Evolutionary conservation across 2,113 vertebrate genomes (phyloP).

Genomic region (Brienomyrus longianalis): DNA sequence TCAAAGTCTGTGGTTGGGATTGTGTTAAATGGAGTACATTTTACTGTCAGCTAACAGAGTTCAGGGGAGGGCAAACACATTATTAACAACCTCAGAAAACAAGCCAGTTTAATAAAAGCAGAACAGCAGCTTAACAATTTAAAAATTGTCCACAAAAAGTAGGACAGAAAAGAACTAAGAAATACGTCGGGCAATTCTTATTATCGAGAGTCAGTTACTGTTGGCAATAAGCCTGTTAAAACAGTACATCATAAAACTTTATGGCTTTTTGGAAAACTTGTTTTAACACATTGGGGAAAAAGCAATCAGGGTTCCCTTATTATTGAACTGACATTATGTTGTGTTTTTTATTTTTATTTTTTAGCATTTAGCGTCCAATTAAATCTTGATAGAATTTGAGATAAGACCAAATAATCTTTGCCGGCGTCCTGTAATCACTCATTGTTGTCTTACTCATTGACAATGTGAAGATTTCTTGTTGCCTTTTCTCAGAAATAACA

Average conservation of each 20-base stretch:
- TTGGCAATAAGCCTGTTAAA: not conserved
- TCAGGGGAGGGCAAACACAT: conserved; percentile 13
- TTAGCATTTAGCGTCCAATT: not conserved
- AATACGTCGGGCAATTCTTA: not conserved
- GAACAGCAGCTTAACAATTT: not conserved
- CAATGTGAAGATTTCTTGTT: not conserved
- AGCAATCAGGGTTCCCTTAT: not conserved
- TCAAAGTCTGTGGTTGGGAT: not conserved
- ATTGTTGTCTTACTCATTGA: conserved; percentile 12
- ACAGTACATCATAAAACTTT: not conserved
- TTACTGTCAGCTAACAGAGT: conserved; percentile 17
- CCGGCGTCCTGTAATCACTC: not conserved
- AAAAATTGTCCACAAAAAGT: not conserved
- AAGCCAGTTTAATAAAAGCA: not conserved
- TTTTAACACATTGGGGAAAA: not conserved
- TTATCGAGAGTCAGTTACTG: not conserved
- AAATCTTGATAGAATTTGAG: not conserved
- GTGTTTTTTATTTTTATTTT: not conserved
- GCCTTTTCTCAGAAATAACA: conserved; percentile 5
- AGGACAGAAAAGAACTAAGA: not conserved
- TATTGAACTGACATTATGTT: not conserved
- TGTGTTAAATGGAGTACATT: not conserved
- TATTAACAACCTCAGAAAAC: not conserved
- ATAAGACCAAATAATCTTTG: not conserved
- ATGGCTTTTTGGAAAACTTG: not conserved